phyloP scores from a whole-genome alignment of 1,140 invertebrate species.

The Diplogasteroides magnus region DNA sequence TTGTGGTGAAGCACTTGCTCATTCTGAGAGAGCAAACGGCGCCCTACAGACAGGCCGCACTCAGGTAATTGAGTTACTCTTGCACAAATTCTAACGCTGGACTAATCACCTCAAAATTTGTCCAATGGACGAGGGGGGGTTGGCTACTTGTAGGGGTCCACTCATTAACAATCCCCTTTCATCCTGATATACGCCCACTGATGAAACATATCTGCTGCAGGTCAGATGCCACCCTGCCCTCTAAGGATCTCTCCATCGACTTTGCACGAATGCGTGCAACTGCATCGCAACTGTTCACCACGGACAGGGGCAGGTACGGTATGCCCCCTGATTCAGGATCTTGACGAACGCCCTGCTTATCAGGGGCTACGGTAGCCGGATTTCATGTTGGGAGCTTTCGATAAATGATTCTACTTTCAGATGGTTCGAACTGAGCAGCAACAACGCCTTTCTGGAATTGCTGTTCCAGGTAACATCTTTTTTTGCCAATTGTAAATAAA shows the following conservation, averaged over 20 bases:
- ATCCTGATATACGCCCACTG: slow-evolving; percentile 1
- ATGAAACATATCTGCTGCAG: slow-evolving; percentile 7
- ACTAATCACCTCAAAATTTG: too few species aligned
- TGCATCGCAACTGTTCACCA: slow-evolving; percentile 41
- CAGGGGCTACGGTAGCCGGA: too few species aligned
- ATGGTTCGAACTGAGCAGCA: slow-evolving; percentile 54
- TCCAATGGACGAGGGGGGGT: too few species aligned
- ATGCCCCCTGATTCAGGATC: too few species aligned
- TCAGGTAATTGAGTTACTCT: slow-evolving; percentile 24
- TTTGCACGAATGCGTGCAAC: slow-evolving; percentile 42
- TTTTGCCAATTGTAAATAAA: too few species aligned
- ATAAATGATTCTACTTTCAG: slow-evolving; percentile 42
- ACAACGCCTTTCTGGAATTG: slow-evolving; percentile 50
- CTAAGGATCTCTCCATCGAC: slow-evolving; percentile 47
- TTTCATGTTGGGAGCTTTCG: too few species aligned
- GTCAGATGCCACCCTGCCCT: slow-evolving; percentile 31
- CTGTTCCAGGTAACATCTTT: slow-evolving; percentile 42
- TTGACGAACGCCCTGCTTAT: too few species aligned
- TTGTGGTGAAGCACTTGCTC: slow-evolving; percentile 93
- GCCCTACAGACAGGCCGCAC: slow-evolving; percentile 73
- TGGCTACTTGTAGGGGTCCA: too few species aligned
- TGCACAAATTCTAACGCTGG: too few species aligned
- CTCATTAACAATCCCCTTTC: neutral
- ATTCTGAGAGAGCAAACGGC: slow-evolving; percentile 95
- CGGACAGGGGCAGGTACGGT: too few species aligned